Evolutionary conservation across 2,113 vertebrate species (phyloP), one percentile per base, ranked within the genome.

Genomic region (Sinocyclocheilus anophthalmus): DNA sequence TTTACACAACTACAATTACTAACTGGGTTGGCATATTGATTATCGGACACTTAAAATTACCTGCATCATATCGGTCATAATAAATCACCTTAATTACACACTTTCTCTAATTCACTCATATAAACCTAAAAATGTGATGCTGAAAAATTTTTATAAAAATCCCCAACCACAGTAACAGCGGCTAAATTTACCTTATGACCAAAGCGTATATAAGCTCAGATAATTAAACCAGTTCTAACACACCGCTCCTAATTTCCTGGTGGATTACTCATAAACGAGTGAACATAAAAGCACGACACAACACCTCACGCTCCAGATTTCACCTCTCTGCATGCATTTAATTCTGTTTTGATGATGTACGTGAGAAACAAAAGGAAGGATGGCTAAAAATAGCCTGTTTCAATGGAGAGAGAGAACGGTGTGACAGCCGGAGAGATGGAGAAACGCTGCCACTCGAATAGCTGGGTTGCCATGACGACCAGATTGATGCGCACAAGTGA

Each of bases 391-490:
- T 92, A 92, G 88, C 81, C 26, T n/a, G 69, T 86, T 86, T 85
- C 69, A 75, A 87, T 87, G 84, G 78, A 81, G 82, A 86, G 83
- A 85, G 67, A 69, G 61, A 77, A 3, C 59, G 67, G 83, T 87
- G 86, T 86, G 87, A 88, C 73, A 87, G 85, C 57, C 59, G n/a
- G 67, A 83, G 77, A 78, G 48, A 81, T 42, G 53, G 85, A 76
- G 81, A 53, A 76, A 87, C 3, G 20, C 45, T 85, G 87, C 83
- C 84, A 75, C 86, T 79, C 90, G 92, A 91, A 89, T 89, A 91
- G 85, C 78, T 65, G 37, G 55, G 93, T 93, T 92, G 84, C 91
- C 90, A 90, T 84, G 91, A 88, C 90, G 91, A 93, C 90, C 69
- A 33, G 14, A 14, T 63, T 72, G 76, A 76, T 70, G 85, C 76